Evolutionary conservation across 2,888 invertebrate species (phyloP), one percentile per base, ranked within the genome.

Genomic region (Mythimna lalbum): DNA sequence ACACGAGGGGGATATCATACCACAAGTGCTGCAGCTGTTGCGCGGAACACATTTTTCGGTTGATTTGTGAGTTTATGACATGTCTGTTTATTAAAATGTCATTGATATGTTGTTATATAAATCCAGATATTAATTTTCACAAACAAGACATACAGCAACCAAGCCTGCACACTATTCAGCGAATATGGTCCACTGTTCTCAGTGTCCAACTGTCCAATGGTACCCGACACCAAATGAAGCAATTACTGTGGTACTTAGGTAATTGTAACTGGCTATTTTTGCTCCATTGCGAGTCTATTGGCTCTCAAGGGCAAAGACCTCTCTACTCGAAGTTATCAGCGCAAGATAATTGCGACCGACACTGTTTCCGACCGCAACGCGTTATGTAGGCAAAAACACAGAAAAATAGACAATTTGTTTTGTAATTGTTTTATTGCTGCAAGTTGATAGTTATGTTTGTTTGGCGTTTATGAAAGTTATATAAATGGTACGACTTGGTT

Each of bases 261-360:
- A 62, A 83, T 71, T 72, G 73, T 63, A 61, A 59, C 52, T 61
- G 62, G 69, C 69, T 70, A 84, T 78, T 81, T 82, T 78, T 63
- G 69, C 73, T 69, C 33, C 14, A 63, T 19, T 63, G 63, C 63
- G 73, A 60, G 65, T 66, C 64, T 64, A 75, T 73, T 73, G 66
- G 63, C 57, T 56, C 19, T 60, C 85, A 84, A 84, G 85, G 85
- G 73, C 72, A 78, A 82, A 84, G 72, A 82, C 83, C 82, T 73
- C 80, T 68, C 66, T 62, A 74, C 72, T 76, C 50, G 67, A 67
- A 75, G 61, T 73, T 75, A 77, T 80, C 82, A 68, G 57, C 64
- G 60, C 65, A 53, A 78, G 76, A 78, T 78, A 77, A 80, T 73
- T 63, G 62, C 39, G 50, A 55, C 47, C 60, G 57, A 47, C 77